These are phyloP conservation scores for Malacoraja senta DNA, from an alignment of 2,797 vertebrate species.

Conservation along the genomic window DNA sequence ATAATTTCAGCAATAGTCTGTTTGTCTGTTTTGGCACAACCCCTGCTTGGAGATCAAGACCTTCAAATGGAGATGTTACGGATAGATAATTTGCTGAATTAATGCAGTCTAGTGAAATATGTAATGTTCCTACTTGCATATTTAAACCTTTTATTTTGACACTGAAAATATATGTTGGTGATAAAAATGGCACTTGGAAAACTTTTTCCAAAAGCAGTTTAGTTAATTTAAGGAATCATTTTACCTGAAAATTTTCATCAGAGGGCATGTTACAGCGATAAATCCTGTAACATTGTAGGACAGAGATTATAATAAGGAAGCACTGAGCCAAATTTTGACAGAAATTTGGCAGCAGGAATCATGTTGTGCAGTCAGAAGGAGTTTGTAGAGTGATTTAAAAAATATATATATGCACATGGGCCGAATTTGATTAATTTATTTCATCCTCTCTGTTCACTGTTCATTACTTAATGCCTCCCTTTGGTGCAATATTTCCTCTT, in stretches of 20 bases:
- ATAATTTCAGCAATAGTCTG: no score
- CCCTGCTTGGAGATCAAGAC: no score
- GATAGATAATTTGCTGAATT: not conserved
- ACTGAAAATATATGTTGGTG: not conserved
- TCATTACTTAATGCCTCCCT: not conserved
- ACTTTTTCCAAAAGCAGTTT: not conserved
- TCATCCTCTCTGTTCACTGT: not conserved
- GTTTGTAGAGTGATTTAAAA: not conserved
- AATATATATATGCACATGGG: not conserved
- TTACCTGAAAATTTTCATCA: not conserved
- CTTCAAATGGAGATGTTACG: no score
- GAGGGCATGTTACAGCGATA: not conserved
- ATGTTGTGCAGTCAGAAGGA: not conserved
- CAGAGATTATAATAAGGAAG: not conserved
- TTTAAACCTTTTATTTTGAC: not conserved
- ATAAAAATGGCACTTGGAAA: not conserved
- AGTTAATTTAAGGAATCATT: not conserved
- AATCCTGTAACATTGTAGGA: not conserved
- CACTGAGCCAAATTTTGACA: not conserved
- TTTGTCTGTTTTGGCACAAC: no score
- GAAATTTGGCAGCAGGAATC: not conserved
- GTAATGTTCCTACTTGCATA: not conserved
- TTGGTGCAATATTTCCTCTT: not conserved
- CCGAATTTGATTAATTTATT: not conserved
- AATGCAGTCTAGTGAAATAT: not conserved